A percentile compares a stretch with the other conserved stretches of the same genome.
These are phyloP conservation scores for Passer montanus DNA, from an alignment of 2,113 vertebrate genomes.

Conservation along the genomic window DNA sequence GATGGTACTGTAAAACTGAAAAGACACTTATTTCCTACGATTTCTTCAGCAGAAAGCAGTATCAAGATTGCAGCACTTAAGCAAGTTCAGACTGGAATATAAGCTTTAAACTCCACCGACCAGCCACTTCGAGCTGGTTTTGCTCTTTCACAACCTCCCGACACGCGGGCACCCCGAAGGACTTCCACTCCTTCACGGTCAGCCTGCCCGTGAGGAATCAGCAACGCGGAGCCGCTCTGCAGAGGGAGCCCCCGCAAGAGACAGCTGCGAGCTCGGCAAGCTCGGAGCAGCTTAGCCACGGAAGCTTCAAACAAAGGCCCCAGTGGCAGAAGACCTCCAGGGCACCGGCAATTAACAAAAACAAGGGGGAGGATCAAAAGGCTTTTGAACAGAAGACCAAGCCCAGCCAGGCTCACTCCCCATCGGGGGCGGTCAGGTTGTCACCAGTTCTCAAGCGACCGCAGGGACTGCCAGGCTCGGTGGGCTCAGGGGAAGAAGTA, in stretches of 20 bases:
- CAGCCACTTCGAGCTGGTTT: not conserved
- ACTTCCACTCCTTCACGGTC: fast-evolving
- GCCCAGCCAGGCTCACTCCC: not conserved
- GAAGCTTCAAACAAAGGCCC: not conserved
- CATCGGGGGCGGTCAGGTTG: too few species aligned
- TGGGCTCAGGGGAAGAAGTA: not conserved
- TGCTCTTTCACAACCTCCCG: not conserved
- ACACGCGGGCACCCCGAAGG: fast-evolving
- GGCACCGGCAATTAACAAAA: not conserved
- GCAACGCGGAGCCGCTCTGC: fast-evolving
- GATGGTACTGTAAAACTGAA: not conserved
- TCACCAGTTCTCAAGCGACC: not conserved
- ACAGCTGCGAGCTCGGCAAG: not conserved
- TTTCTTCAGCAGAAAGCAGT: not conserved
- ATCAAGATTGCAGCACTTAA: not conserved
- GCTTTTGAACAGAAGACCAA: not conserved
- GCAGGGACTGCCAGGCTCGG: not conserved
- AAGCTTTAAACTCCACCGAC: not conserved
- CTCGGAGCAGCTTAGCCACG: not conserved
- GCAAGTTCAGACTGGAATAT: not conserved
- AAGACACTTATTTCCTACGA: fast-evolving
- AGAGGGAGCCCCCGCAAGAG: fast-evolving
- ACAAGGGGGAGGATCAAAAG: not conserved
- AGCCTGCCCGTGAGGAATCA: fast-evolving
- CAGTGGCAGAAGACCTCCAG: not conserved